Percentiles rank a stretch among this genome's conserved stretches.
phyloP scores from a whole-genome alignment of 2,113 vertebrate genomes.

The Lota lota region DNA sequence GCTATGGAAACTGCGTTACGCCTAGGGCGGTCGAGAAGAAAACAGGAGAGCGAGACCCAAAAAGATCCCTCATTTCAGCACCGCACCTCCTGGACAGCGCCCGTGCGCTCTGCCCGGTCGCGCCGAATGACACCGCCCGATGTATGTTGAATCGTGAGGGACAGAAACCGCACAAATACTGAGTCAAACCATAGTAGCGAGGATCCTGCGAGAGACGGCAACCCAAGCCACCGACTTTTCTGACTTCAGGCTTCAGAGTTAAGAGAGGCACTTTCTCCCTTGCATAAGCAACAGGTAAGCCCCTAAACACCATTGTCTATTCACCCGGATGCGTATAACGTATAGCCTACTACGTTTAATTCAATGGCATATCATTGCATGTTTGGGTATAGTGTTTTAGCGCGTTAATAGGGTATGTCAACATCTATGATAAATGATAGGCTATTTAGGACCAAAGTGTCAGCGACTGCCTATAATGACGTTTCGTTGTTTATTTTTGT shows the following conservation, averaged over 20 bases:
- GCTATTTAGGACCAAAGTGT: too few relatives aligned
- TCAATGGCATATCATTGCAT: too few relatives aligned
- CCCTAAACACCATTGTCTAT: not conserved
- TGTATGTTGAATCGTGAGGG: conserved; percentile 30
- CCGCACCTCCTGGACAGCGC: conserved; percentile 78
- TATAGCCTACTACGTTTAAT: too few relatives aligned
- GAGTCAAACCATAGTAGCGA: conserved; percentile 4
- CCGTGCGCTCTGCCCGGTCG: conserved; percentile 11
- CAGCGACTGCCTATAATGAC: too few relatives aligned
- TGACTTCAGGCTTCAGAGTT: not conserved
- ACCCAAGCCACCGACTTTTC: not conserved
- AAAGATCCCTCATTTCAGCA: conserved; percentile 77
- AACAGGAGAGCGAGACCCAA: conserved; percentile 71
- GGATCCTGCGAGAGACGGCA: too few relatives aligned
- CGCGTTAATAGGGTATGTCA: too few relatives aligned
- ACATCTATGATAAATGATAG: too few relatives aligned
- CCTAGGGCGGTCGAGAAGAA: conserved; percentile 75
- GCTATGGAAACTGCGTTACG: conserved; percentile 84
- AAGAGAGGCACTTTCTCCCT: conserved; percentile 44
- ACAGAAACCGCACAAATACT: conserved; percentile 38
- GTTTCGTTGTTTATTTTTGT: too few relatives aligned
- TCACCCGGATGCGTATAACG: too few relatives aligned
- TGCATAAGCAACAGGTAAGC: conserved; percentile 66
- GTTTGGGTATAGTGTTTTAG: too few relatives aligned
- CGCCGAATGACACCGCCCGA: conserved; percentile 53